Conservation (phyloP, 92 coral and sea anemone genomes). For the Porites cylindrica region DNA sequence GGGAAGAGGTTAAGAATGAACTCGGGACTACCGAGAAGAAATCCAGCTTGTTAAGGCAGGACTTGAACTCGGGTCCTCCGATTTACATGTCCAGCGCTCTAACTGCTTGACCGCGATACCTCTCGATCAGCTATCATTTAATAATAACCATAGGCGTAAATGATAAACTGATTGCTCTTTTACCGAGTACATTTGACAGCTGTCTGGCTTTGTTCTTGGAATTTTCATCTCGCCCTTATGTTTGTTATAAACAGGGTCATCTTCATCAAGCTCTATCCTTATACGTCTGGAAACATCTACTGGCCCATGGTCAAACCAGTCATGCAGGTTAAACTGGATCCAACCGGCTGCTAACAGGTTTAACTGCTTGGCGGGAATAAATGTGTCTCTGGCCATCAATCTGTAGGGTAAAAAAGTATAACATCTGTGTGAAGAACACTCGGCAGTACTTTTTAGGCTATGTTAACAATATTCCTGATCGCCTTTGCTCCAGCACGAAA, state of each 20-base stretch:
- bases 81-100: too few species aligned
- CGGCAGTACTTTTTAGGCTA: too few species aligned
- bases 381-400: slow-evolving; percentile 66
- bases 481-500: too few species aligned
- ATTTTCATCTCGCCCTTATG: slow-evolving; percentile 69
- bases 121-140: background rate
- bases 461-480: too few species aligned
- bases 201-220: slow-evolving; percentile 78
- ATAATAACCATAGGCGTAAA: too few species aligned
- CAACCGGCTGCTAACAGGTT: slow-evolving; percentile 88
- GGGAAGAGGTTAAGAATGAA: too few species aligned
- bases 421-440: background rate
- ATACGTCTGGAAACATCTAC: slow-evolving; percentile 52
- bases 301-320: slow-evolving; percentile 90
- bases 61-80: too few species aligned
- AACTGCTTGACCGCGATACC: too few species aligned
- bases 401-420: slow-evolving; percentile 13
- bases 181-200: slow-evolving; percentile 58
- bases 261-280: slow-evolving; percentile 39
- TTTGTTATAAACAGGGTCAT: slow-evolving; percentile 48
- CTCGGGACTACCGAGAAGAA: too few species aligned
- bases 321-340: slow-evolving; percentile 86
- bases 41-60: too few species aligned
- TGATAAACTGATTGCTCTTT: too few species aligned
- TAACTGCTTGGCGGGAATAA: slow-evolving; percentile 84